phyloP scores from a whole-genome alignment of 2,797 vertebrate genomes.

The Pseudocheirus occidentalis region DNA sequence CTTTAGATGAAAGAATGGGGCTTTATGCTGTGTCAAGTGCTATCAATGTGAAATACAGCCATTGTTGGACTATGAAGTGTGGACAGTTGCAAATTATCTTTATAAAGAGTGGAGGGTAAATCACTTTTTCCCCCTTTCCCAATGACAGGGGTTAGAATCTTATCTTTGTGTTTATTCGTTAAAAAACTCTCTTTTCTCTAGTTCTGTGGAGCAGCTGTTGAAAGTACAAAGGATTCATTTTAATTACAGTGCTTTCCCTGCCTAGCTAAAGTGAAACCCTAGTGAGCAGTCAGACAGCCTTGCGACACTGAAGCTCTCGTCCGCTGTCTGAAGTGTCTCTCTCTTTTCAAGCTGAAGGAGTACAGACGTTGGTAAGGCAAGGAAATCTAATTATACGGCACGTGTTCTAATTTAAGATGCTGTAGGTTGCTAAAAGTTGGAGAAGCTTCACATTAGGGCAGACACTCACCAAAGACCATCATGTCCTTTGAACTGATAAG shows the following conservation, averaged over 20 bases:
- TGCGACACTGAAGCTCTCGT: conserved; percentile 58
- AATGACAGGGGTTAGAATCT: conserved; percentile 48
- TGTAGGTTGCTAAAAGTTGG: conserved; percentile 57
- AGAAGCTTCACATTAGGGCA: conserved; percentile 59
- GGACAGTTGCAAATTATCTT: conserved; percentile 53
- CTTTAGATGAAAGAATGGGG: neutral
- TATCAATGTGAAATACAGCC: conserved; percentile 24
- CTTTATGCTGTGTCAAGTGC: conserved; percentile 44
- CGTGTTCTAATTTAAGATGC: conserved; percentile 76
- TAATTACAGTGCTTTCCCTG: conserved; percentile 64
- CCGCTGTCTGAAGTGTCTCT: conserved; percentile 66
- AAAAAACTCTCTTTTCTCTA: conserved; percentile 62
- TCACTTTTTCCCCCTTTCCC: conserved; percentile 2
- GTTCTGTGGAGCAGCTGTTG: conserved; percentile 66
- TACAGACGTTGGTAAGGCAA: conserved; percentile 56
- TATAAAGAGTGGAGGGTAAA: conserved; percentile 44
- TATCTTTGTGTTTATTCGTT: conserved; percentile 58
- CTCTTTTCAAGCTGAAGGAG: conserved; percentile 70
- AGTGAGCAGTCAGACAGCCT: conserved; percentile 55
- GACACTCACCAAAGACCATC: conserved; percentile 7
- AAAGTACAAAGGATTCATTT: conserved; percentile 66
- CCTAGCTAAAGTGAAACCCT: conserved; percentile 52
- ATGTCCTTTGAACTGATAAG: conserved; percentile 10
- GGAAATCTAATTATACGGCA: conserved; percentile 75
- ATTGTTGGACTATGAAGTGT: conserved; percentile 39